Evolutionary conservation across 1,140 invertebrate genomes (phyloP), one percentile per base, ranked within the genome.

Genomic region (Pseudomyrmex flavicornis): DNA sequence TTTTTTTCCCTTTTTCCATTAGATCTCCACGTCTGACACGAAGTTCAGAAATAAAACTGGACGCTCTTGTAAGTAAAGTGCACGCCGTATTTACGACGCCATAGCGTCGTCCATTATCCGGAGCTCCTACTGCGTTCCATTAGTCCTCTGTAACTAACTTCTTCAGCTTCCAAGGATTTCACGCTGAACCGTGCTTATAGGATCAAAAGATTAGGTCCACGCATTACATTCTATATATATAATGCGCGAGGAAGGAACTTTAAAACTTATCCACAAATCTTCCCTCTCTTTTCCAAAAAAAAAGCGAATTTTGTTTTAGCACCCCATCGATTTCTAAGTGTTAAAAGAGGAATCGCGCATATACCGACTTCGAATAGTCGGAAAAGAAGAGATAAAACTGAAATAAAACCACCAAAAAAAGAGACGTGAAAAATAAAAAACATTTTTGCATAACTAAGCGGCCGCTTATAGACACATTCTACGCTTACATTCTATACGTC

Each of bases 141-240:
- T 80, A 80, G 76, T 80, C 66, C 76, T 66, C 8, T 80, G 76
- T 80, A 80, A 80, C 76, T 80, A 80, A 80, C 76, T 80, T 80
- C 76, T 80, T 80, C 66, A 80, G 76, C 66, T 80, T 70, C 66
- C 76, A 80, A 80, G 76, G 76, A 80, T 80, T 80, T 80, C 76
- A 70, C 66, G 56, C 76, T 80, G 76, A 80, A 80, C 76, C 66
- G 54, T 80, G 76, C 76, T 80, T 80, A 80, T 80, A 80, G 66
- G 76, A 80, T 80, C 76, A 80, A 80, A 80, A 80, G 76, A 80
- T 80, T 80, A 80, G 76, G 15, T 80, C 76, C 54, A 72, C 54
- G 76, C 66, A 35, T 80, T 72, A 80, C 66, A 46, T 12, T 13
- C 48, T 26, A 69, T 70, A 69, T 79, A 58, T 59, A 79, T 79